Percentiles rank a stretch among this genome's conserved stretches.
Conservation (phyloP, 2,113 vertebrate species). For the Paratilapia polleni region DNA sequence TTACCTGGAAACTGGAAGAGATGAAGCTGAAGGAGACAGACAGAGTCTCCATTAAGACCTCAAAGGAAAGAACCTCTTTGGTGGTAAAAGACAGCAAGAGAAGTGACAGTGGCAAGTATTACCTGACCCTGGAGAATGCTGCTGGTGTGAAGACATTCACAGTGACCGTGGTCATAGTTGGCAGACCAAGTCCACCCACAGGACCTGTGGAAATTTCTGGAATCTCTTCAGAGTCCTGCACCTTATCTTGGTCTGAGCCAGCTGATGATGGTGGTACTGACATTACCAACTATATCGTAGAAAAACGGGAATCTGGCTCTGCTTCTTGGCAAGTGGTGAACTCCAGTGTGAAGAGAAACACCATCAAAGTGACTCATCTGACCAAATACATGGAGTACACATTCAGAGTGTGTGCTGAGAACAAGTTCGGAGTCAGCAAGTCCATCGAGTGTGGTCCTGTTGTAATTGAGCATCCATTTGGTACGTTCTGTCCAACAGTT, state of each 20-base stretch:
- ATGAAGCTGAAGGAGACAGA: constrained; percentile 98
- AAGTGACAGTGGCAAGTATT: constrained; percentile 97
- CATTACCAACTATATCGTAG: constrained; percentile 96
- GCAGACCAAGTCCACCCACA: constrained; percentile 88
- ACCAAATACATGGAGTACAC: constrained; percentile 98
- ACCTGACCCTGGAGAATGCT: constrained; percentile 91
- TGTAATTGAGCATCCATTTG: constrained; percentile 94
- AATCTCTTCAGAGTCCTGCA: constrained; percentile 93
- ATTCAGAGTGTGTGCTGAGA: constrained; percentile 95
- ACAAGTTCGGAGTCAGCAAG: constrained; percentile 97
- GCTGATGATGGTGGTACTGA: constrained; percentile 93
- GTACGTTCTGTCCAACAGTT: constrained; percentile 77
- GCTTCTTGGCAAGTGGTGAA: constrained; percentile 97
- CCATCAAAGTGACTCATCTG: constrained; percentile 94
- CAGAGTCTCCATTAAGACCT: constrained; percentile 89
- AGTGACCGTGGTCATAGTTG: constrained; percentile 91
- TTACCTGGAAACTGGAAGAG: constrained; percentile 97
- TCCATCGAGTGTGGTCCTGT: constrained; percentile 89
- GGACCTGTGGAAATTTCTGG: constrained; percentile 92
- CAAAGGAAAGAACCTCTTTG: constrained; percentile 89
- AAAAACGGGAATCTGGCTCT: constrained; percentile 94
- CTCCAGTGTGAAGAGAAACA: constrained; percentile 96
- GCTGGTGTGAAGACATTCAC: constrained; percentile 94
- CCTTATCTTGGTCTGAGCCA: constrained; percentile 90
- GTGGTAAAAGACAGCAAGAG: constrained; percentile 95